A percentile compares a stretch with the other conserved stretches of the same genome.
Evolutionary conservation across 2,888 invertebrate genomes (phyloP).

Genomic region (Scaptomyza caliginosa): DNA sequence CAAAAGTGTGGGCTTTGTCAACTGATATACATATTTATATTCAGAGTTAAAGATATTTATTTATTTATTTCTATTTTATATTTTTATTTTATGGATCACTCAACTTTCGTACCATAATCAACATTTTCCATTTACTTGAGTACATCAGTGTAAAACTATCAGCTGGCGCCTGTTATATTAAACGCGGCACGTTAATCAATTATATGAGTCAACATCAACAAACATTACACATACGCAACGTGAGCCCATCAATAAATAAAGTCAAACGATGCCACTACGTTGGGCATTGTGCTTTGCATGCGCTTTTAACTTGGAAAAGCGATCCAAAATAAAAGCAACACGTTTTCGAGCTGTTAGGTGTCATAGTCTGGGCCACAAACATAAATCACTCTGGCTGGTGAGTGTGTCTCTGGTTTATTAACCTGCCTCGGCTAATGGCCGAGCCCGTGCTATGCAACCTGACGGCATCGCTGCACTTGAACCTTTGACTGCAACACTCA

Average conservation of each 20-base stretch:
- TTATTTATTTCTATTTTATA: background rate
- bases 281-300: conserved; percentile 16
- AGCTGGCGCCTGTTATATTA: conserved; percentile 50
- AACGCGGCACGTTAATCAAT: conserved; percentile 55
- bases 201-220: conserved; percentile 32
- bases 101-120: background rate
- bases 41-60: background rate
- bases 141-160: conserved; percentile 18
- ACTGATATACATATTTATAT: too few species aligned
- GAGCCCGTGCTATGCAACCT: conserved; percentile 59
- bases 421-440: conserved; percentile 63
- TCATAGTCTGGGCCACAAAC: conserved; percentile 66
- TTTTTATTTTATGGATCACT: background rate
- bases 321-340: conserved; percentile 54
- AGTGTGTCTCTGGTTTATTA: conserved; percentile 64
- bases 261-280: conserved; percentile 6
- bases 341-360: conserved; percentile 66
- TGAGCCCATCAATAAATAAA: conserved; percentile 28
- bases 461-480: conserved; percentile 63
- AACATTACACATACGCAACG: conserved; percentile 65
- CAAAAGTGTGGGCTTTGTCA: background rate
- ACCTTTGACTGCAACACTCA: conserved; percentile 59
- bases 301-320: conserved; percentile 23
- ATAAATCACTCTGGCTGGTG: conserved; percentile 63
- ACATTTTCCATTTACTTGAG: conserved; percentile 13